Conservation (phyloP, 35 echinoderm and acorn worm species). For the Stichopus chloronotus region DNA sequence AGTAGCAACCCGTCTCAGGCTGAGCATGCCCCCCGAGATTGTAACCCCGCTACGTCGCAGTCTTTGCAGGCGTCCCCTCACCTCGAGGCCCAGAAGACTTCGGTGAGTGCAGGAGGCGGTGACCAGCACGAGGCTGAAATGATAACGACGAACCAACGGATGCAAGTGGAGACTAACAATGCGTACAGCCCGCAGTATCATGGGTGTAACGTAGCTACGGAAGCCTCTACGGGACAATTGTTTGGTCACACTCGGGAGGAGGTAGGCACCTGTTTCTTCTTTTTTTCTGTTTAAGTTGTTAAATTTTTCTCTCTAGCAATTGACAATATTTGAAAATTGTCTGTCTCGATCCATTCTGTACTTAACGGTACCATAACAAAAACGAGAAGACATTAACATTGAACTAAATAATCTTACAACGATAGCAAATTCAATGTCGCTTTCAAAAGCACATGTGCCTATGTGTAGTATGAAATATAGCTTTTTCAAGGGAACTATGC, state of each 20-base stretch:
- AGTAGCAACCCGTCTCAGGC: not conserved
- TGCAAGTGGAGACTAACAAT: not conserved
- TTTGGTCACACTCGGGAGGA: constrained; percentile 33
- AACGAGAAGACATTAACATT: too few species aligned
- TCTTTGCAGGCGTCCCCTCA: constrained; percentile 32
- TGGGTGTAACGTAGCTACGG: constrained; percentile 24
- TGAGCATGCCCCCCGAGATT: constrained; percentile 36
- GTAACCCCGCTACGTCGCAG: constrained; percentile 6
- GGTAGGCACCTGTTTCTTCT: not conserved
- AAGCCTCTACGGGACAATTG: constrained; percentile 2
- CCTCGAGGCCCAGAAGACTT: not conserved
- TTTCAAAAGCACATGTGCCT: too few species aligned
- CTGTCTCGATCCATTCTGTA: too few species aligned
- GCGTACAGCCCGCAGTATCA: constrained; percentile 34
- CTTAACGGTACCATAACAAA: too few species aligned
- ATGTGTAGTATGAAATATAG: too few species aligned
- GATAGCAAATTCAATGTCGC: too few species aligned
- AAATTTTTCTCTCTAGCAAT: too few species aligned
- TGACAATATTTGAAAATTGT: too few species aligned
- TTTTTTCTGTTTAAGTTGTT: too few species aligned
- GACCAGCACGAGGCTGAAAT: constrained; percentile 34
- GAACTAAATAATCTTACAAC: too few species aligned
- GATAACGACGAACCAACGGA: constrained; percentile 21
- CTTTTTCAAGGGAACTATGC: too few species aligned
- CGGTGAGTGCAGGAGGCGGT: not conserved